These are phyloP conservation scores for Diphyllodes magnificus DNA, from an alignment of 2,113 vertebrate species.

Conservation along the genomic window DNA sequence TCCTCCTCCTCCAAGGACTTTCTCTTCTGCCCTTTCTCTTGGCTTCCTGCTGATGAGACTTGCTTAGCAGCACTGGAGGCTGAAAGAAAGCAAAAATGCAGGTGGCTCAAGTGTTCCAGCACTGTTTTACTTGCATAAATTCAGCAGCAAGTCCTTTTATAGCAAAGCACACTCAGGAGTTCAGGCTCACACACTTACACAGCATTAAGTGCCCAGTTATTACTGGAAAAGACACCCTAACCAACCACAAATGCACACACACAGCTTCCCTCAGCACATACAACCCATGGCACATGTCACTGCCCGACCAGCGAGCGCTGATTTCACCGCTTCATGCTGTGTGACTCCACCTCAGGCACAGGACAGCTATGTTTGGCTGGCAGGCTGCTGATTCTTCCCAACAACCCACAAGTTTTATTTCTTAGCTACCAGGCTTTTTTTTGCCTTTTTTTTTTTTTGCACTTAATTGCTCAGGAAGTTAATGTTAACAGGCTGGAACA, in stretches of 20 bases:
- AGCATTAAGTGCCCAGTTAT: neutral
- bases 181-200: neutral
- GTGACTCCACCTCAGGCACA: neutral
- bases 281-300: rapidly evolving
- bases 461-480: neutral
- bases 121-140: neutral
- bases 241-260: neutral
- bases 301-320: rapidly evolving
- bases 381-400: neutral
- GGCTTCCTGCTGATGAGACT: slow-evolving; percentile 41
- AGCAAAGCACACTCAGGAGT: neutral
- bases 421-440: neutral
- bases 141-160: neutral
- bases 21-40: slow-evolving; percentile 77
- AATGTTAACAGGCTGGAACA: neutral
- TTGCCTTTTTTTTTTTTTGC: too few relatives aligned
- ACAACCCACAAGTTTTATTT: neutral
- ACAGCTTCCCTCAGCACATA: rapidly evolving
- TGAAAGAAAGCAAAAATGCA: slow-evolving; percentile 36
- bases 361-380: neutral
- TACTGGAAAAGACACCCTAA: neutral
- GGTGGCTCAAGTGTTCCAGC: neutral
- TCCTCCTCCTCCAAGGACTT: slow-evolving; percentile 65
- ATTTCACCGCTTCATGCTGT: rapidly evolving
- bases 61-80: slow-evolving; percentile 49